phyloP scores from a whole-genome alignment of 2,113 vertebrate genomes.

The Taxidea taxus region DNA sequence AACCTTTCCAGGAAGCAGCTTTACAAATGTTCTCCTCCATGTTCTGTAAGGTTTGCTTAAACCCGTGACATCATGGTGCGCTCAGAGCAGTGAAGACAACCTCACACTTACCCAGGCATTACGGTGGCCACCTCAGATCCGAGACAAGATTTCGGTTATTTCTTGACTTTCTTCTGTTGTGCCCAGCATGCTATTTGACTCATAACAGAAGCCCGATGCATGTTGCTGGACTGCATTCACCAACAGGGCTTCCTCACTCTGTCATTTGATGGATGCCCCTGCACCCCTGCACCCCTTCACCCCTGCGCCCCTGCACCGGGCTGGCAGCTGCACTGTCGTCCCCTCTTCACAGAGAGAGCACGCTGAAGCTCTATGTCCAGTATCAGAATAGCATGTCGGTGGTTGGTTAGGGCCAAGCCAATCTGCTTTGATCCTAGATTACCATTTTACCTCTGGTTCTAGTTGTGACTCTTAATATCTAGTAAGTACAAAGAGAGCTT shows the following conservation, averaged over 20 bases:
- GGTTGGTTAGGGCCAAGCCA: neutral
- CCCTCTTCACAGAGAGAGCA: neutral
- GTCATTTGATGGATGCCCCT: neutral
- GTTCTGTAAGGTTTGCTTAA: neutral
- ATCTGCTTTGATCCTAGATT: neutral
- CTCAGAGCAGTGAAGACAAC: neutral
- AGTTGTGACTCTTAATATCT: neutral
- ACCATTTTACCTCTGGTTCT: neutral
- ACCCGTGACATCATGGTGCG: rapidly evolving
- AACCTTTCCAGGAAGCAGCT: neutral
- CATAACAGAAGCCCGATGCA: neutral
- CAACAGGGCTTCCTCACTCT: neutral
- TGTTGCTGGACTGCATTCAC: neutral
- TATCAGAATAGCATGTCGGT: neutral
- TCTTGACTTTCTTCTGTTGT: neutral
- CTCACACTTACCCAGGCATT: neutral
- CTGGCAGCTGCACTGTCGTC: neutral
- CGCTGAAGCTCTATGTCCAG: neutral
- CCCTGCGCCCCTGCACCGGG: neutral
- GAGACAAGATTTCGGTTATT: neutral
- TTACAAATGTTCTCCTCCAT: neutral
- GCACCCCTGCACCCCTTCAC: neutral
- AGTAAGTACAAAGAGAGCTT: neutral
- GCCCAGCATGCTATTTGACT: neutral
- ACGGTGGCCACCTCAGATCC: neutral